Conservation (phyloP, 2,888 invertebrate species). For the Antitype chi region DNA sequence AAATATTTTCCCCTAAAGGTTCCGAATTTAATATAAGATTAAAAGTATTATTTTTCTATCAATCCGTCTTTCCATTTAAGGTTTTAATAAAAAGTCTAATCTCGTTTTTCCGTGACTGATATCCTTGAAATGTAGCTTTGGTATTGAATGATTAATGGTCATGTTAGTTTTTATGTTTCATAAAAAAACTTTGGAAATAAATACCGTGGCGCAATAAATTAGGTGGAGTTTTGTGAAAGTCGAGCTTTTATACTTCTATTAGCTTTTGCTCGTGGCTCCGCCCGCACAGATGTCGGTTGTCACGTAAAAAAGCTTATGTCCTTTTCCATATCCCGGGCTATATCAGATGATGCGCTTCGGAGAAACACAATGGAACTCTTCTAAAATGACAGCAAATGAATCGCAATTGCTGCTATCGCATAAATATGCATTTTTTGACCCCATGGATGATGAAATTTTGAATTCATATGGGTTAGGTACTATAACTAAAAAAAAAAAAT, state of each 20-base stretch:
- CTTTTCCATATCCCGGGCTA: no score
- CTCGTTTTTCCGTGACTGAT: constrained; percentile 42
- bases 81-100: constrained; percentile 54
- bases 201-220: constrained; percentile 27
- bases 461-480: no score
- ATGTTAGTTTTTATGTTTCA: constrained; percentile 29
- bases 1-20: constrained; percentile 48
- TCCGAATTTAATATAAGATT: constrained; percentile 58
- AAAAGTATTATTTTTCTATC: constrained; percentile 57
- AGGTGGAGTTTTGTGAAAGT: neutral
- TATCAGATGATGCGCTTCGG: no score
- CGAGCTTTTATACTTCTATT: neutral
- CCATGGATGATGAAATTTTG: no score
- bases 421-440: no score
- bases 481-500: no score
- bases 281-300: no score
- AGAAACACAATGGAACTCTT: no score
- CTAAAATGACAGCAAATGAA: no score
- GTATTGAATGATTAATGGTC: constrained; percentile 40
- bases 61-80: constrained; percentile 45
- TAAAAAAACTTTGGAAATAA: constrained; percentile 26
- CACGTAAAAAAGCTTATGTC: no score
- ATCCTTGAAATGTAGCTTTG: constrained; percentile 36
- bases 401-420: no score
- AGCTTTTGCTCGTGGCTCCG: no score